phyloP scores from a whole-genome alignment of 2,113 vertebrate species.

The Pangasianodon hypophthalmus region DNA sequence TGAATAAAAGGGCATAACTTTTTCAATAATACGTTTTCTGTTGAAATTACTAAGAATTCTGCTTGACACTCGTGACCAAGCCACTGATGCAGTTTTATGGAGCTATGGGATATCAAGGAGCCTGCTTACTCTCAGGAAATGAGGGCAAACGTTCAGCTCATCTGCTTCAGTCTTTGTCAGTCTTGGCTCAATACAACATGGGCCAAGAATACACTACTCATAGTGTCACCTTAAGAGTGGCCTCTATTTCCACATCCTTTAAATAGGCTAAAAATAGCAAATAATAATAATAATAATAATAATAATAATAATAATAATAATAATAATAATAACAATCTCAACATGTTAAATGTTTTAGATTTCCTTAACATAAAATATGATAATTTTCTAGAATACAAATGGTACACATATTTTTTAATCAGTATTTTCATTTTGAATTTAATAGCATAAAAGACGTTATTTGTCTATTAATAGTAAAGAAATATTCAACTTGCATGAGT shows the following conservation, averaged over 20 bases:
- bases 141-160: slow-evolving; percentile 64
- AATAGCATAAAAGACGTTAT: not conserved
- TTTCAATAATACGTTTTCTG: not conserved
- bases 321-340: not conserved
- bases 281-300: slow-evolving; percentile 8
- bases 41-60: not conserved
- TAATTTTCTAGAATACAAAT: not conserved
- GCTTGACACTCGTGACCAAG: not conserved
- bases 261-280: slow-evolving; percentile 35
- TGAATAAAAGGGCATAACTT: not conserved
- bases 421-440: not conserved
- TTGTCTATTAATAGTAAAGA: not conserved
- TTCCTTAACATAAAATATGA: not conserved
- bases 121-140: slow-evolving; percentile 57
- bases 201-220: slow-evolving; percentile 46
- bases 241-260: slow-evolving; percentile 39
- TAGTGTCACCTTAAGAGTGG: slow-evolving; percentile 34
- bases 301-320: slow-evolving; percentile 14
- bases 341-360: not conserved
- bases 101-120: slow-evolving; percentile 40
- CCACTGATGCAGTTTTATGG: slow-evolving; percentile 1
- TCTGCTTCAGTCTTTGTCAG: slow-evolving; percentile 60
- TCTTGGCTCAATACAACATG: slow-evolving; percentile 62
- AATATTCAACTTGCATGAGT: not conserved
- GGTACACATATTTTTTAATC: not conserved